Conservation (phyloP, 2,888 invertebrate genomes). For the Bugulina stolonifera region DNA sequence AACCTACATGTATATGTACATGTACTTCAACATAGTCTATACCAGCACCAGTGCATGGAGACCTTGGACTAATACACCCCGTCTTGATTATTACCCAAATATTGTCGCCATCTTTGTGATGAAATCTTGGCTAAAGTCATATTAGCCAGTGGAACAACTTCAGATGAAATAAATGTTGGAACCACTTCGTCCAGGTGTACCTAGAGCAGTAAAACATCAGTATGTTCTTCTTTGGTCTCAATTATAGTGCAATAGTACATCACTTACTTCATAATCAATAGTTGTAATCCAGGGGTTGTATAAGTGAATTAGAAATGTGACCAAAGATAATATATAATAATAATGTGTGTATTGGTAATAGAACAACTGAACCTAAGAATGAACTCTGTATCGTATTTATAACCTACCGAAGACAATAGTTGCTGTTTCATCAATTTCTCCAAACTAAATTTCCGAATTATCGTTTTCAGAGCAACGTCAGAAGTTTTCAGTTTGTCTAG, state of each 20-base stretch:
- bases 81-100: neutral
- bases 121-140: neutral
- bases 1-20: too few species aligned
- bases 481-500: neutral
- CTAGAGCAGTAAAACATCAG: neutral
- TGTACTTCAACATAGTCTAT: too few species aligned
- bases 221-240: neutral
- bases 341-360: too few species aligned
- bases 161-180: neutral
- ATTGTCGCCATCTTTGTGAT: neutral
- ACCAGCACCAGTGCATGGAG: too few species aligned
- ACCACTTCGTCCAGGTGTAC: neutral
- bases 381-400: too few species aligned
- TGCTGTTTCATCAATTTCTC: neutral
- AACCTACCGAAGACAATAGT: neutral
- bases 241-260: neutral
- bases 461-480: neutral
- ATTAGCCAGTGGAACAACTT: neutral
- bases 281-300: neutral
- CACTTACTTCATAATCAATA: neutral
- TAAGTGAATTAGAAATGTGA: too few species aligned
- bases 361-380: too few species aligned
- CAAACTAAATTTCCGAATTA: neutral
- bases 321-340: too few species aligned
- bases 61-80: neutral